A percentile compares a stretch with the other conserved stretches of the same genome.
Conservation (phyloP, 2,888 invertebrate species). For the Disparrhopalites patrizii region DNA sequence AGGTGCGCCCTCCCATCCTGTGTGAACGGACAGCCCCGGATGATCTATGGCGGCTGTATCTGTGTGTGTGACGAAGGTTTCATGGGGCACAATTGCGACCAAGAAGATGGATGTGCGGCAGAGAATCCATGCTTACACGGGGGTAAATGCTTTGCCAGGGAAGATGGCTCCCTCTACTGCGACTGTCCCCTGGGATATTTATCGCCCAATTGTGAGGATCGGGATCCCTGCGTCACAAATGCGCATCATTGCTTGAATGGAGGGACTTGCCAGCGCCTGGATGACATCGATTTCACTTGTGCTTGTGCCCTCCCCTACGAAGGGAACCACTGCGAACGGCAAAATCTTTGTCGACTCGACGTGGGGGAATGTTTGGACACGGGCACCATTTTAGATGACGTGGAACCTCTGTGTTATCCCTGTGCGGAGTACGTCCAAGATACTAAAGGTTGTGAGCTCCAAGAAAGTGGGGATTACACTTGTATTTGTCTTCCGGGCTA, state of each 20-base stretch:
- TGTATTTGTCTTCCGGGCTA: slow-evolving; percentile 10
- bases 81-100: slow-evolving; percentile 1
- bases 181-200: slow-evolving; percentile 17
- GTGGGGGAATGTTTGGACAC: slow-evolving; percentile 8
- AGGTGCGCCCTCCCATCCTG: not conserved
- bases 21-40: slow-evolving; percentile 8
- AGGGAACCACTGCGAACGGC: slow-evolving; percentile 15
- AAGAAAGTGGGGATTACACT: not conserved
- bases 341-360: slow-evolving; percentile 14
- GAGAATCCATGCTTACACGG: slow-evolving; percentile 16
- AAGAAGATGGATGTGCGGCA: not conserved
- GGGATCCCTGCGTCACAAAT: slow-evolving; percentile 15
- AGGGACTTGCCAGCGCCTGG: slow-evolving; percentile 16
- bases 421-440: not conserved
- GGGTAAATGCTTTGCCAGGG: not conserved
- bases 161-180: slow-evolving; percentile 8
- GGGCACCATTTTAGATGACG: not conserved
- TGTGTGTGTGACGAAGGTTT: slow-evolving; percentile 10
- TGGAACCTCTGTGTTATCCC: slow-evolving; percentile 7
- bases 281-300: slow-evolving; percentile 19
- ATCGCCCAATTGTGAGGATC: slow-evolving; percentile 10
- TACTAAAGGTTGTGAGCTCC: not conserved
- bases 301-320: slow-evolving; percentile 15
- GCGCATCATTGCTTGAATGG: slow-evolving; percentile 21
- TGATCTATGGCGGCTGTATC: not conserved